Percentiles rank a stretch among this genome's conserved stretches.
Conservation (phyloP, 1,140 invertebrate genomes). For the Ceratina australensis region DNA sequence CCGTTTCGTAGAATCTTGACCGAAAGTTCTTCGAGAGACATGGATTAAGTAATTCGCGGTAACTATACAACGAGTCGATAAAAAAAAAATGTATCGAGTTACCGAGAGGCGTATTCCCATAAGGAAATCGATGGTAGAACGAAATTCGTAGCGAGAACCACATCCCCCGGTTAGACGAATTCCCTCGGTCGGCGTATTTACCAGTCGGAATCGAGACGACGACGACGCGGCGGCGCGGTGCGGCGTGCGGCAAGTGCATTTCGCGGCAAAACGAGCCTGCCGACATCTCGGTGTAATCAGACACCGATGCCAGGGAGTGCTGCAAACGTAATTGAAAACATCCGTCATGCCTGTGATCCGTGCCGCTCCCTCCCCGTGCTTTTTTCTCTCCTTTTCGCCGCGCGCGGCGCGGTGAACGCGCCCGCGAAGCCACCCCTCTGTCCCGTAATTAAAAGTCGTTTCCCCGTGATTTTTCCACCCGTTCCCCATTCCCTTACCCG, state of each 20-base stretch:
- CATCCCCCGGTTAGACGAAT: slow-evolving; percentile 57
- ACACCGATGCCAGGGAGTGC: slow-evolving; percentile 67
- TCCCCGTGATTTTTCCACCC: slow-evolving; percentile 41
- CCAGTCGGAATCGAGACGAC: slow-evolving; percentile 40
- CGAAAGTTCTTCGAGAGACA: neutral
- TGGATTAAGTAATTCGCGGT: neutral
- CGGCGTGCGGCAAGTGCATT: slow-evolving; percentile 69
- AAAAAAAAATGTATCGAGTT: slow-evolving; percentile 28
- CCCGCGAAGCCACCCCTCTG: slow-evolving; percentile 31
- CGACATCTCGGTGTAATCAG: slow-evolving; percentile 80
- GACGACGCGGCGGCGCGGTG: neutral
- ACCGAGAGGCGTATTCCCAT: slow-evolving; percentile 32
- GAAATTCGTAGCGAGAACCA: neutral
- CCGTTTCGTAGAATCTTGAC: neutral
- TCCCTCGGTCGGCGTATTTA: slow-evolving; percentile 67
- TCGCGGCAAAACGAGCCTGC: slow-evolving; percentile 66
- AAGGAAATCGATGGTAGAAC: slow-evolving; percentile 21
- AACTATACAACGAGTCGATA: neutral
- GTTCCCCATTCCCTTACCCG: slow-evolving; percentile 9
- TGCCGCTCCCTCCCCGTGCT: slow-evolving; percentile 61
- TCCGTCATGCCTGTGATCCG: slow-evolving; percentile 71
- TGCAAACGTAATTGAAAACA: slow-evolving; percentile 66
- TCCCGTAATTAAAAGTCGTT: slow-evolving; percentile 47
- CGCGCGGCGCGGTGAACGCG: slow-evolving; percentile 5
- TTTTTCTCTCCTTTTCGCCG: slow-evolving; percentile 33